A percentile compares a stretch with the other conserved stretches of the same genome.
Evolutionary conservation across 2,888 invertebrate species (phyloP).

Genomic region (Marasmarcha lunaedactyla): DNA sequence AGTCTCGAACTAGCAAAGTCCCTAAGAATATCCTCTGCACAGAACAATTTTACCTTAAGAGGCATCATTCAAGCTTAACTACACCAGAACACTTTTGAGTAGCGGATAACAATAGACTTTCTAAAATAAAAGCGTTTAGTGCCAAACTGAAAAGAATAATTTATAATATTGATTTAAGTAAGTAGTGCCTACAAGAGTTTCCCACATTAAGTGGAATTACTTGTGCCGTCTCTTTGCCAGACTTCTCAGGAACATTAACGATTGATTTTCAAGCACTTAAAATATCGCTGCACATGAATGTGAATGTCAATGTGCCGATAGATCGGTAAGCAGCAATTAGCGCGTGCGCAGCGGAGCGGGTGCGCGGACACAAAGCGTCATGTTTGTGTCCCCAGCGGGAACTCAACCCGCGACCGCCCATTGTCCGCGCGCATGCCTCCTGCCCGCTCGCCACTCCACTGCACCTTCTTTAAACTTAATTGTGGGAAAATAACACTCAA

Average conservation of each 20-base stretch:
- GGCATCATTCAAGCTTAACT: no score
- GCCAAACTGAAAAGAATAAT: no score
- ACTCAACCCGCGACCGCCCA: conserved; percentile 43
- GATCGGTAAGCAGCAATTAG: conserved; percentile 23
- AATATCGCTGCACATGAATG: conserved; percentile 36
- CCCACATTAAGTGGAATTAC: no score
- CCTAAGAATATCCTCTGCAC: no score
- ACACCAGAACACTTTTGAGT: no score
- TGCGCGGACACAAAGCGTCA: conserved; percentile 38
- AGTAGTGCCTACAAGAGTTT: no score
- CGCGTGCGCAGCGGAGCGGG: conserved; percentile 28
- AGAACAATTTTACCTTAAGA: no score
- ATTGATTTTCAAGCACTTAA: conserved; percentile 27
- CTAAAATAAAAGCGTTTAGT: no score
- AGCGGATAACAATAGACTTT: no score
- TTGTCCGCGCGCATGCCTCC: conserved; percentile 38
- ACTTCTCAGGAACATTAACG: conserved; percentile 40
- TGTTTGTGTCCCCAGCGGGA: conserved; percentile 54
- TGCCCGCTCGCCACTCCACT: conserved; percentile 39
- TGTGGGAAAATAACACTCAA: conserved; percentile 54
- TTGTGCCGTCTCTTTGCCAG: conserved; percentile 1
- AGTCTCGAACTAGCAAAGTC: no score
- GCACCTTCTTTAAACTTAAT: conserved; percentile 36
- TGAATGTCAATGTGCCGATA: conserved; percentile 19
- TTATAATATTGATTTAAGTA: no score